These are phyloP conservation scores for Micrasema minimum DNA, from an alignment of 1,140 invertebrate genomes.

Conservation along the genomic window DNA sequence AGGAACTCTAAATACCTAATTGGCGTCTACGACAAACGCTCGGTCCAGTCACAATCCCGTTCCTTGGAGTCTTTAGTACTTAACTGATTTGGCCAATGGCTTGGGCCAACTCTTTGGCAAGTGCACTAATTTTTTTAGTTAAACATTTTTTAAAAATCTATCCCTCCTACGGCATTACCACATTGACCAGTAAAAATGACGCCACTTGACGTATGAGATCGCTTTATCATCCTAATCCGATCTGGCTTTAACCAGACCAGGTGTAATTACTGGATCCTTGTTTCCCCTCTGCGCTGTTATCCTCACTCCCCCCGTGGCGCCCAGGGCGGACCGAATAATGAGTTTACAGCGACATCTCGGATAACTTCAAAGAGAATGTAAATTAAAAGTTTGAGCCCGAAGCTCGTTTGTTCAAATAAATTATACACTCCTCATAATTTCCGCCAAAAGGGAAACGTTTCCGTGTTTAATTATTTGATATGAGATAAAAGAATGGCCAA, in stretches of 20 bases:
- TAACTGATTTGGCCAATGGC: no score
- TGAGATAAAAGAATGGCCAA: conserved; percentile 6
- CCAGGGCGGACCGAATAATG: conserved; percentile 23
- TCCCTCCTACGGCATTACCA: no score
- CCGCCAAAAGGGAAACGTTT: not conserved
- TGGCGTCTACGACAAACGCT: no score
- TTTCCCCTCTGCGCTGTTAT: not conserved
- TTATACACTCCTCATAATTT: conserved; percentile 17
- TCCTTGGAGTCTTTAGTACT: no score
- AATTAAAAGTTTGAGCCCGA: conserved; percentile 22
- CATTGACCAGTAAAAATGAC: no score
- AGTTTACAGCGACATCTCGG: conserved; percentile 32
- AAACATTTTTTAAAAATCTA: no score
- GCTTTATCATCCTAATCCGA: not conserved
- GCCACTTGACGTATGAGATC: not conserved
- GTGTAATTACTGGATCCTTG: conserved; percentile 19
- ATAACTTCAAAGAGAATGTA: conserved; percentile 26
- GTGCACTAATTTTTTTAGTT: no score
- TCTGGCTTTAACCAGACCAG: not conserved
- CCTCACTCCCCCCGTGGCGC: not conserved
- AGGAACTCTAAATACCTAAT: no score
- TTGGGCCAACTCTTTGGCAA: no score
- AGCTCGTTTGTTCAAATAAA: conserved; percentile 23
- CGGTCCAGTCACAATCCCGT: no score
- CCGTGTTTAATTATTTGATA: conserved; percentile 22